phyloP scores from a whole-genome alignment of 2,888 invertebrate species.

The Creontiades dilutus region DNA sequence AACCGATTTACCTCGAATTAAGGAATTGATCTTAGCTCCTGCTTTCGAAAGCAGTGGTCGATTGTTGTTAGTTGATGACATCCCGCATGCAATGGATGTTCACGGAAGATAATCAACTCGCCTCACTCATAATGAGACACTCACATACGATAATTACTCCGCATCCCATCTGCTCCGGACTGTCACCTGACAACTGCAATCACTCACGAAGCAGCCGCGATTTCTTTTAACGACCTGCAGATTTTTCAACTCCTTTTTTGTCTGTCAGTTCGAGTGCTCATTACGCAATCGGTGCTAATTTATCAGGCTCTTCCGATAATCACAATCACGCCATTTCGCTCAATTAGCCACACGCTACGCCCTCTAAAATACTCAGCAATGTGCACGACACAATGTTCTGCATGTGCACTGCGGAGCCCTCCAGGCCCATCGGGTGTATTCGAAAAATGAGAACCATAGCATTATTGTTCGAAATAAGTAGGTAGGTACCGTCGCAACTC shows the following conservation, averaged over 20 bases:
- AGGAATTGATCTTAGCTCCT: no score
- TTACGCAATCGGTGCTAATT: conserved; percentile 13
- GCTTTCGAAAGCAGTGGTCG: no score
- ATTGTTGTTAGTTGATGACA: no score
- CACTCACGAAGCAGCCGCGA: conserved; percentile 32
- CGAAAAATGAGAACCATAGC: neutral
- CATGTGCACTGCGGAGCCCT: neutral
- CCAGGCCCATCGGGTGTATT: neutral
- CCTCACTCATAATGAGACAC: neutral
- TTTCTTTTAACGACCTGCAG: neutral
- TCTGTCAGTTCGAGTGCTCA: neutral
- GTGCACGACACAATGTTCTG: neutral
- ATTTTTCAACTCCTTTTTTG: conserved; percentile 4
- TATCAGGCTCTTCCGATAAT: neutral
- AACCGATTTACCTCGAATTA: no score
- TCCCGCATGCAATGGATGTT: no score
- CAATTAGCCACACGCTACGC: neutral
- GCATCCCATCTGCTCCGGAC: neutral
- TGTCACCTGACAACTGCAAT: conserved; percentile 11
- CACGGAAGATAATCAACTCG: no score
- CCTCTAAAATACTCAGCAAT: neutral
- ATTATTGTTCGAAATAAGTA: neutral
- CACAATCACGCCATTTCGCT: neutral
- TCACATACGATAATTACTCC: conserved; percentile 6
- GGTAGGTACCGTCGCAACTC: neutral